Conservation (phyloP, 2,113 vertebrate species). For the Triplophysa rosa region DNA sequence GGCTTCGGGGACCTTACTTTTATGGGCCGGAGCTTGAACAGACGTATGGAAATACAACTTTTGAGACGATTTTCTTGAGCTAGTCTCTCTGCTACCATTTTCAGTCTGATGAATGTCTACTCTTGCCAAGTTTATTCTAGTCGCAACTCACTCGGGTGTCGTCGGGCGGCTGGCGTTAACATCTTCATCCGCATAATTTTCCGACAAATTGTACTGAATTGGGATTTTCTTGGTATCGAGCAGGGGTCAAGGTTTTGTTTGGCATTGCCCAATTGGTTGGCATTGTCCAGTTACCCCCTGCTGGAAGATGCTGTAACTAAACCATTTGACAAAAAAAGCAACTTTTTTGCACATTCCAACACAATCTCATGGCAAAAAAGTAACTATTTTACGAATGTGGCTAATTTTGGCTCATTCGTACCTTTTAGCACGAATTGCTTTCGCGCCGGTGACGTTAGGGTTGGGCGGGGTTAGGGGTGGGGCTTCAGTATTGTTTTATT, state of each 20-base stretch:
- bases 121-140: constrained; percentile 12
- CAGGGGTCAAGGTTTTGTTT: neutral
- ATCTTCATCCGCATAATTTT: neutral
- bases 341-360: too few species aligned
- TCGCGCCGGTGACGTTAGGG: too few species aligned
- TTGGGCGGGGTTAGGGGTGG: too few species aligned
- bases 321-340: too few species aligned
- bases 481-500: too few species aligned
- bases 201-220: neutral
- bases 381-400: too few species aligned
- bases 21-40: constrained; percentile 19
- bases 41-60: constrained; percentile 37
- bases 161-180: neutral
- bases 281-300: too few species aligned
- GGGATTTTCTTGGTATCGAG: neutral
- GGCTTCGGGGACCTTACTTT: constrained; percentile 36
- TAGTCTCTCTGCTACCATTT: constrained; percentile 39
- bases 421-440: too few species aligned
- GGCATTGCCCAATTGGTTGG: too few species aligned
- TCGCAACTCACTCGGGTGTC: neutral
- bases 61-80: constrained; percentile 22
- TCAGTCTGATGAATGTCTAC: constrained; percentile 24
- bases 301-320: too few species aligned
- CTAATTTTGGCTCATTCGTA: too few species aligned
- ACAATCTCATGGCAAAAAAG: too few species aligned